phyloP scores from a whole-genome alignment of 2,113 vertebrate genomes.

The Eptesicus fuscus region DNA sequence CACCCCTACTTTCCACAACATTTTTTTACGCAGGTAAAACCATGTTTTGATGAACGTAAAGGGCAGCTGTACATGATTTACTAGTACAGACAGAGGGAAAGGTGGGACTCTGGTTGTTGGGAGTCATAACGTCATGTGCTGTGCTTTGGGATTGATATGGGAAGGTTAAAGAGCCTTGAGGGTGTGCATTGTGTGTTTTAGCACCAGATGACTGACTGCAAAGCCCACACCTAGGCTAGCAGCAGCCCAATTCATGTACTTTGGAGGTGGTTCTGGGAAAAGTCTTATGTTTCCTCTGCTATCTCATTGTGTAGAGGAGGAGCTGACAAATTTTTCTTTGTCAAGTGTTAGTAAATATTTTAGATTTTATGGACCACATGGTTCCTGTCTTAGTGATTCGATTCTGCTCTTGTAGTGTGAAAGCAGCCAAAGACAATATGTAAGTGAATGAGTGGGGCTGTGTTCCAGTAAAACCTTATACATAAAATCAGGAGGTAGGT shows the following conservation, averaged over 20 bases:
- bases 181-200: background rate
- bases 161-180: background rate
- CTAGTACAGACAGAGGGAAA: background rate
- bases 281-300: background rate
- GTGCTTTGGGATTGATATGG: background rate
- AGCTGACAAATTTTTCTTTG: background rate
- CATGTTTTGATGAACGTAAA: background rate
- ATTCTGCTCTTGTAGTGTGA: background rate
- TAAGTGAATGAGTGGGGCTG: background rate
- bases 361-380: background rate
- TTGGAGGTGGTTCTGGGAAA: background rate
- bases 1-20: background rate
- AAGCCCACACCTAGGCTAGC: background rate
- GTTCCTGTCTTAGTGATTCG: background rate
- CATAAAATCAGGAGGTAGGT: background rate
- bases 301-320: background rate
- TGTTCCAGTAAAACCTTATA: background rate
- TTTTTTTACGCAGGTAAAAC: background rate
- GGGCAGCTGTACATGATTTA: background rate
- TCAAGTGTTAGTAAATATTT: constrained; percentile 15
- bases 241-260: background rate
- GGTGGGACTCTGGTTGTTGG: background rate
- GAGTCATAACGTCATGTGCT: background rate
- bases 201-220: background rate
- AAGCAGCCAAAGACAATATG: background rate